A percentile compares a stretch with the other conserved stretches of the same genome.
phyloP scores from a whole-genome alignment of 2,113 vertebrate species.

The Hydrochoerus hydrochaeris region DNA sequence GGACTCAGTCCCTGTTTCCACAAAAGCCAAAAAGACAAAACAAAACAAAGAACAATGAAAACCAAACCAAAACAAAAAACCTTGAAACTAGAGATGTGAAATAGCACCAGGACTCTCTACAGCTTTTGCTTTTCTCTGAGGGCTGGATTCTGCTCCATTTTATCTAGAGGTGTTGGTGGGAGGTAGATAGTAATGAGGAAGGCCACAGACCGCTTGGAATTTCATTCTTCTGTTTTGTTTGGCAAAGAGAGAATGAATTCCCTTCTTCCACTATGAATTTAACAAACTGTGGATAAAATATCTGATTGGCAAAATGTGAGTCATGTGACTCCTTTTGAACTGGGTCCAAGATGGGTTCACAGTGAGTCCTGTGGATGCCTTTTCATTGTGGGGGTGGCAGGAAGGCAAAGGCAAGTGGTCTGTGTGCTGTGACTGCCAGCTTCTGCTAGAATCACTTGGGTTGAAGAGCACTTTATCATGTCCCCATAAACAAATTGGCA shows the following conservation, averaged over 20 bases:
- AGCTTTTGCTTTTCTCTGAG: not conserved
- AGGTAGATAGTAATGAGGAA: not conserved
- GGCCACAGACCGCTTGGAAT: not conserved
- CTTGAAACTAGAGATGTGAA: not conserved
- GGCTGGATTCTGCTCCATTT: not conserved
- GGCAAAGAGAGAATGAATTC: not conserved
- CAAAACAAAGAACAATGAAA: no score
- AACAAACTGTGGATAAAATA: not conserved
- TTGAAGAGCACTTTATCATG: not conserved
- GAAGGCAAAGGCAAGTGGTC: not conserved
- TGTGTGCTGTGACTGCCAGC: not conserved
- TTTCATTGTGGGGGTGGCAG: not conserved
- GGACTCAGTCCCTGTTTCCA: not conserved
- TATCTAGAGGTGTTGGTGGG: not conserved
- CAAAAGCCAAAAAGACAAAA: not conserved
- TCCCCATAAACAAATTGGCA: not conserved
- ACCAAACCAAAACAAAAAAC: not conserved
- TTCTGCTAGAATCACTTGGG: not conserved
- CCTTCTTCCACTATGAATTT: not conserved
- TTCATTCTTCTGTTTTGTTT: not conserved
- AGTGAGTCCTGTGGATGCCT: not conserved
- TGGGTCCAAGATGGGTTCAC: not conserved
- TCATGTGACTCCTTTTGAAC: not conserved
- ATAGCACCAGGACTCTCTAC: not conserved
- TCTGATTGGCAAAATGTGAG: not conserved